phyloP scores from a whole-genome alignment of 2,888 invertebrate species.

The Rhamnusium bicolor region DNA sequence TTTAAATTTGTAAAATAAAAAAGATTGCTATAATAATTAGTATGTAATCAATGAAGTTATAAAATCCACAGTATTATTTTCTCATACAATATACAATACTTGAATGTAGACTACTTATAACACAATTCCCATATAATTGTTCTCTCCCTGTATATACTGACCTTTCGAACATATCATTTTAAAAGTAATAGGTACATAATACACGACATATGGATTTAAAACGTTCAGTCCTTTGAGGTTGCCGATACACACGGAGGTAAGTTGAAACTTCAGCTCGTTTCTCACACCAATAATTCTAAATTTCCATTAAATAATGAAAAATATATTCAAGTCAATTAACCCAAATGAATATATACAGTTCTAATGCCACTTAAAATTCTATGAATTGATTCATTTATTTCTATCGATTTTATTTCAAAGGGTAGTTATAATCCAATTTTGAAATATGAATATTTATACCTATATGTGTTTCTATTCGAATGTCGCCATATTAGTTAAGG shows the following conservation, averaged over 20 bases:
- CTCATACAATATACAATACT: slow-evolving; percentile 2
- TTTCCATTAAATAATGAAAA: neutral
- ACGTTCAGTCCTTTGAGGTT: neutral
- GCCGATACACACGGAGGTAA: neutral
- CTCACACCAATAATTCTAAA: neutral
- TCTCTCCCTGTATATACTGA: slow-evolving; percentile 60
- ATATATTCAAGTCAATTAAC: neutral
- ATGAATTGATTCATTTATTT: neutral
- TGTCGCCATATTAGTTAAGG: neutral
- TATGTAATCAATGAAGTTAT: slow-evolving; percentile 29
- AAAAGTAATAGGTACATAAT: slow-evolving; percentile 44
- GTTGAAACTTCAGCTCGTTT: neutral
- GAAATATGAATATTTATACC: neutral
- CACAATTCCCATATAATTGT: slow-evolving; percentile 12
- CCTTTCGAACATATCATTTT: slow-evolving; percentile 62
- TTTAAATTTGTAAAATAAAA: slow-evolving; percentile 33
- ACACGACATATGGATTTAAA: slow-evolving; percentile 27
- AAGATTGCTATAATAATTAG: slow-evolving; percentile 25
- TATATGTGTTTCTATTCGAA: neutral
- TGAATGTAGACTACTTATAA: slow-evolving; percentile 20
- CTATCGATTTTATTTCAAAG: slow-evolving; percentile 1
- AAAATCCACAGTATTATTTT: slow-evolving; percentile 26
- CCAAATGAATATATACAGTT: too few relatives aligned
- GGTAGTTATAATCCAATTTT: too few relatives aligned
- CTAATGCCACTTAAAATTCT: neutral